phyloP scores from a whole-genome alignment of 2,888 invertebrate species.

The Troides oblongomaculatus region DNA sequence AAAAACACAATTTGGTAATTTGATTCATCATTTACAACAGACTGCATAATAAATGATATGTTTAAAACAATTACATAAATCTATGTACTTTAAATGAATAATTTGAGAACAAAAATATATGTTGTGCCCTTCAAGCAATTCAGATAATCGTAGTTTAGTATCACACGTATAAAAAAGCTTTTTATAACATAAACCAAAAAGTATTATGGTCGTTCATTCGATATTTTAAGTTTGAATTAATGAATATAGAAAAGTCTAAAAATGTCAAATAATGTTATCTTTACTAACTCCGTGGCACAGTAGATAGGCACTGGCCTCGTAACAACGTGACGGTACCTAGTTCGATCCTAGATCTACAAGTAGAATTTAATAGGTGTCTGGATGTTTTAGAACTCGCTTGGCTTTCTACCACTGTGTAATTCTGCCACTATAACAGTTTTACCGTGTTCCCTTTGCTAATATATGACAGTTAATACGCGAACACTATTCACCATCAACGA shows the following conservation, averaged over 20 bases:
- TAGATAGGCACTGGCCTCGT: too few relatives aligned
- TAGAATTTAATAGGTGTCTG: too few relatives aligned
- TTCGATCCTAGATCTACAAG: too few relatives aligned
- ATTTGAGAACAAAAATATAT: not conserved
- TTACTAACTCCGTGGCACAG: not conserved
- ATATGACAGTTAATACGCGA: too few relatives aligned
- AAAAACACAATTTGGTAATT: conserved; percentile 28
- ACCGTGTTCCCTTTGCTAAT: too few relatives aligned
- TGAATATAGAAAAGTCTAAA: not conserved
- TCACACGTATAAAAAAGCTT: not conserved
- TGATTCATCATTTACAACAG: conserved; percentile 9
- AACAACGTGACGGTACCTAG: too few relatives aligned
- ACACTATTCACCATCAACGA: too few relatives aligned
- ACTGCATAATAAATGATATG: conserved; percentile 15
- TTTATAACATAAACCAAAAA: not conserved
- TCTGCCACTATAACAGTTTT: too few relatives aligned
- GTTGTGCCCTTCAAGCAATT: not conserved
- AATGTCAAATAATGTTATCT: not conserved
- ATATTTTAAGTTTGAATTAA: not conserved
- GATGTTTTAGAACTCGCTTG: too few relatives aligned
- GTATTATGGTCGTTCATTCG: not conserved
- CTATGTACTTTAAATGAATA: not conserved
- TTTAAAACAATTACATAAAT: conserved; percentile 17
- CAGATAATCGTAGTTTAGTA: not conserved
- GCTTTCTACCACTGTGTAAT: too few relatives aligned